Conservation (phyloP, 2,888 invertebrate genomes). For the Leucophenga maculata region DNA sequence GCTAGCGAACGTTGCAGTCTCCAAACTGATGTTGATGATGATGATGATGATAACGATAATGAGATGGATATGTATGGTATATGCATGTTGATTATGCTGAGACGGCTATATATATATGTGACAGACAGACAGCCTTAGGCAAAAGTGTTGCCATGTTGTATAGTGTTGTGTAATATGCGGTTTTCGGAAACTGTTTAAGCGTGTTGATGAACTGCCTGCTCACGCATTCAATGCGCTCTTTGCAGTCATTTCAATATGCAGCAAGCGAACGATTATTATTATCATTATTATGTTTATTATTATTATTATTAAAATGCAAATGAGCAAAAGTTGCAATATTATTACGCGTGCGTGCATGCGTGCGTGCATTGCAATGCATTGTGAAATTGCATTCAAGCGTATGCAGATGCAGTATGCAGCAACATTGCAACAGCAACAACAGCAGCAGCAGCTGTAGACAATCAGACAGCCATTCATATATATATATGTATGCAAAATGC, state of each 20-base stretch:
- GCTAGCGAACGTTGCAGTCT: not conserved
- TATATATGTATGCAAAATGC: slow-evolving; percentile 54
- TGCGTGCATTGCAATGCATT: not conserved
- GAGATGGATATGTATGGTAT: not conserved
- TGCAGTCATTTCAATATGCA: not conserved
- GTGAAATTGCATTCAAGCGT: not conserved
- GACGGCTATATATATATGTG: not conserved
- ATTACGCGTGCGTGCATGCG: not conserved
- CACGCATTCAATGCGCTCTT: not conserved
- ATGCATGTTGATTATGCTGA: not conserved
- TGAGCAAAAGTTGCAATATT: slow-evolving; percentile 48
- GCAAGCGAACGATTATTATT: slow-evolving; percentile 25
- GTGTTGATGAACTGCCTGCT: slow-evolving; percentile 19
- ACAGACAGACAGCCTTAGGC: slow-evolving; percentile 8
- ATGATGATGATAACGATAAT: not conserved
- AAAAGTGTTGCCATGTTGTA: not conserved
- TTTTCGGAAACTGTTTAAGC: not conserved
- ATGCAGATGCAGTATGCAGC: not conserved
- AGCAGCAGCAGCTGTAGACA: slow-evolving; percentile 31
- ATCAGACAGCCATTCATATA: slow-evolving; percentile 10
- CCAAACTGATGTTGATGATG: slow-evolving; percentile 13
- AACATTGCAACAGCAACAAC: too few relatives aligned
- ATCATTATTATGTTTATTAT: slow-evolving; percentile 48
- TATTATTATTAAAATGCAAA: slow-evolving; percentile 61
- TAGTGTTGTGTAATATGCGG: not conserved